Evolutionary conservation across 2,888 invertebrate genomes (phyloP).

Genomic region (Lasioglossum leucozonium): DNA sequence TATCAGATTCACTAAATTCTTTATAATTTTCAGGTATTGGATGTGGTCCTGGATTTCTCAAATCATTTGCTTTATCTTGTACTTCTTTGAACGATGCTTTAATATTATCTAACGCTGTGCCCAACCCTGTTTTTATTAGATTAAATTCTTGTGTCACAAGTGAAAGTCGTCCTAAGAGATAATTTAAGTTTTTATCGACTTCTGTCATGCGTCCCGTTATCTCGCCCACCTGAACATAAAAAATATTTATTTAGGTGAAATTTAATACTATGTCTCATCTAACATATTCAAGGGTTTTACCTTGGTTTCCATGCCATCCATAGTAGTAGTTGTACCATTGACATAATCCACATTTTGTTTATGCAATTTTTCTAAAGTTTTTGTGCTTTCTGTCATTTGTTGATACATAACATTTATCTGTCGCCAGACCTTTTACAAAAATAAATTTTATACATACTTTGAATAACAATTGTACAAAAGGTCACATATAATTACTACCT

Average conservation of each 20-base stretch:
- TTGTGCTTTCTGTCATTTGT: constrained; percentile 91
- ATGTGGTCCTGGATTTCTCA: constrained; percentile 84
- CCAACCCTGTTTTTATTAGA: constrained; percentile 91
- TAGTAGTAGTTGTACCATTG: constrained; percentile 90
- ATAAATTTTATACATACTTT: constrained; percentile 14
- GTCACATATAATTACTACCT: constrained; percentile 80
- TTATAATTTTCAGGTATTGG: constrained; percentile 83
- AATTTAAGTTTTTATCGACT: constrained; percentile 93
- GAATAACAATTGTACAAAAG: background rate
- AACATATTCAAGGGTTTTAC: constrained; percentile 80
- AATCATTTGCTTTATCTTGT: constrained; percentile 85
- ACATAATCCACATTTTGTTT: constrained; percentile 92
- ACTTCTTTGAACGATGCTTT: constrained; percentile 88
- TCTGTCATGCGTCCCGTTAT: constrained; percentile 92
- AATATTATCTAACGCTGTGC: constrained; percentile 90
- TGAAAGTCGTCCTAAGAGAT: constrained; percentile 91
- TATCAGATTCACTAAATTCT: constrained; percentile 71
- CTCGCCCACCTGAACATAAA: constrained; percentile 87
- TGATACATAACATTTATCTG: constrained; percentile 96
- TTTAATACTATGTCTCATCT: background rate
- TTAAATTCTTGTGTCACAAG: constrained; percentile 94
- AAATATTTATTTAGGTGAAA: constrained; percentile 22
- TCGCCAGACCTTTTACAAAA: constrained; percentile 89
- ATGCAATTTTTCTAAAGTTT: constrained; percentile 90
- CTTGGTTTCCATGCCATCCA: constrained; percentile 92